phyloP scores from a whole-genome alignment of 2,888 invertebrate genomes.

The Lordiphosa andalusiaca region DNA sequence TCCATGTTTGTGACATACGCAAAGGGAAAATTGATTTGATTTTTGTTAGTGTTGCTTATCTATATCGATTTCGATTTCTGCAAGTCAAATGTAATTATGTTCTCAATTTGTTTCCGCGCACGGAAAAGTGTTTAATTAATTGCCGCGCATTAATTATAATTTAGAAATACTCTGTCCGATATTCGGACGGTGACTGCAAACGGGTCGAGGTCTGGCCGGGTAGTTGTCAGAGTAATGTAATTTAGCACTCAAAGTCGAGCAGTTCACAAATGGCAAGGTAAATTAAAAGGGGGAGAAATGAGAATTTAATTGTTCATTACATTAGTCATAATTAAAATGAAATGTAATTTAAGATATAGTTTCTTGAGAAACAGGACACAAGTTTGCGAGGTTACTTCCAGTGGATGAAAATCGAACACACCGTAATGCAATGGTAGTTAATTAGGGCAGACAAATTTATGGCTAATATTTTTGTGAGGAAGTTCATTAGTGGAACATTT shows the following conservation, averaged over 20 bases:
- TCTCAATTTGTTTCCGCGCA: constrained; percentile 24
- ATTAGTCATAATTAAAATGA: background rate
- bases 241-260: background rate
- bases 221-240: constrained; percentile 2
- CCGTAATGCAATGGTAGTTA: too few relatives aligned
- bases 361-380: too few relatives aligned
- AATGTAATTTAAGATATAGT: background rate
- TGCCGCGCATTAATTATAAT: constrained; percentile 35
- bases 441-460: too few relatives aligned
- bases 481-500: too few relatives aligned
- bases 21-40: constrained; percentile 43
- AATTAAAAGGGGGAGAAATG: background rate
- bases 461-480: too few relatives aligned
- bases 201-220: too few relatives aligned
- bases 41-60: constrained; percentile 36
- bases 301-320: background rate
- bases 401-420: too few relatives aligned
- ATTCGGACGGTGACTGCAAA: too few relatives aligned
- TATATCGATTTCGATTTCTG: constrained; percentile 23
- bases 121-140: constrained; percentile 28
- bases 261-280: background rate
- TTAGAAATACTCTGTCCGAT: constrained; percentile 7
- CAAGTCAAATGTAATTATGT: constrained; percentile 43
- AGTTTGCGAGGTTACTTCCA: too few relatives aligned
- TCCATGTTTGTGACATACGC: constrained; percentile 38